phyloP scores from a whole-genome alignment of 2,888 invertebrate genomes.

The Malacosoma neustria region DNA sequence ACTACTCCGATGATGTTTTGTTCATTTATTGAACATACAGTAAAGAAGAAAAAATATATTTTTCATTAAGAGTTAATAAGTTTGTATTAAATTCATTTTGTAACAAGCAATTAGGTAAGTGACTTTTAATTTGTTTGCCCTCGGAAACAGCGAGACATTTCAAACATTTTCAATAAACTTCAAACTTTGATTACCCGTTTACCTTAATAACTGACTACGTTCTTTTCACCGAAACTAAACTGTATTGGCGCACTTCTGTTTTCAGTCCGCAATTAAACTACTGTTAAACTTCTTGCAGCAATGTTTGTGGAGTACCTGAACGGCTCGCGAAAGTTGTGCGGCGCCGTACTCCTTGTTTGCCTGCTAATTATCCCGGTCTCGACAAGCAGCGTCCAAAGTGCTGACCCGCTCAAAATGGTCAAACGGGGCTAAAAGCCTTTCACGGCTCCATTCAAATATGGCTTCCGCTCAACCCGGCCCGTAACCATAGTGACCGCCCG shows the following conservation, averaged over 20 bases:
- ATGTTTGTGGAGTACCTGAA: conserved; percentile 70
- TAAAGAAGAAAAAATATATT: no score
- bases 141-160: conserved; percentile 23
- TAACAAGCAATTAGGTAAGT: neutral
- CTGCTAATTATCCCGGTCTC: conserved; percentile 66
- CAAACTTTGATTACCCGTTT: conserved; percentile 37
- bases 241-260: conserved; percentile 67
- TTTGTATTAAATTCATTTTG: neutral
- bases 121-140: conserved; percentile 24
- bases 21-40: no score
- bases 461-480: conserved; percentile 42
- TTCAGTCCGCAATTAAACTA: conserved; percentile 71
- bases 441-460: conserved; percentile 47
- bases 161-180: conserved; percentile 43
- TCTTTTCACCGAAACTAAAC: conserved; percentile 64
- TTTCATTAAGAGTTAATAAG: conserved; percentile 1
- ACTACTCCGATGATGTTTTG: no score
- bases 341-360: conserved; percentile 60
- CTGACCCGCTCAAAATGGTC: conserved; percentile 61
- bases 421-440: conserved; percentile 61
- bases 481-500: conserved; percentile 66
- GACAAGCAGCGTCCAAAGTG: conserved; percentile 52
- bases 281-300: conserved; percentile 71
- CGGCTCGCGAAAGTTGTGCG: conserved; percentile 60
- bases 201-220: conserved; percentile 46